A percentile compares a stretch with the other conserved stretches of the same genome.
Evolutionary conservation across 2,113 vertebrate genomes (phyloP).

Genomic region (Micronisus gabar): DNA sequence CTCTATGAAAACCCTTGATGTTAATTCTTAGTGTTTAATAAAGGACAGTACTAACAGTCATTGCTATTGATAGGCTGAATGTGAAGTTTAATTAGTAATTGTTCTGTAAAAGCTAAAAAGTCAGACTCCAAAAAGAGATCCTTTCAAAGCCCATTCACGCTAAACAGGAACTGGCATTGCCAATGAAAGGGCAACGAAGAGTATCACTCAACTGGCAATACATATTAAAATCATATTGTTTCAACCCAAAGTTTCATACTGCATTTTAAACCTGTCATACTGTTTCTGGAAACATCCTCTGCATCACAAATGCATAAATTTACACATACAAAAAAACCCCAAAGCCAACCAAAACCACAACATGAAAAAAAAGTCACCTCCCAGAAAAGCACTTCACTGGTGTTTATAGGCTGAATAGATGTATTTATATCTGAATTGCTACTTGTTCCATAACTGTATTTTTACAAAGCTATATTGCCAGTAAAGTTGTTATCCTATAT

Average conservation of each 20-base stretch:
- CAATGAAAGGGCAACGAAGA: background rate
- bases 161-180: background rate
- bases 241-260: background rate
- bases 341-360: background rate
- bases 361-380: background rate
- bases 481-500: background rate
- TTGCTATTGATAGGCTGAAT: background rate
- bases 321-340: background rate
- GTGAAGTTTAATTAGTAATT: background rate
- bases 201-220: background rate
- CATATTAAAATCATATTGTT: background rate
- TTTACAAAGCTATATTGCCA: background rate
- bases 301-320: background rate
- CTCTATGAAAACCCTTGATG: background rate
- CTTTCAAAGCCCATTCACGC: background rate
- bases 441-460: background rate
- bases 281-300: background rate
- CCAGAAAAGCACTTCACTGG: background rate
- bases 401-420: background rate
- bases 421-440: background rate
- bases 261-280: background rate
- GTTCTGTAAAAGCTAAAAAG: background rate
- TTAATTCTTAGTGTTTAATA: background rate
- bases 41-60: background rate
- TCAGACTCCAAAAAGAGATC: background rate